Conservation (phyloP, 2,888 invertebrate genomes). For the Hirtodrosophila cameraria region DNA sequence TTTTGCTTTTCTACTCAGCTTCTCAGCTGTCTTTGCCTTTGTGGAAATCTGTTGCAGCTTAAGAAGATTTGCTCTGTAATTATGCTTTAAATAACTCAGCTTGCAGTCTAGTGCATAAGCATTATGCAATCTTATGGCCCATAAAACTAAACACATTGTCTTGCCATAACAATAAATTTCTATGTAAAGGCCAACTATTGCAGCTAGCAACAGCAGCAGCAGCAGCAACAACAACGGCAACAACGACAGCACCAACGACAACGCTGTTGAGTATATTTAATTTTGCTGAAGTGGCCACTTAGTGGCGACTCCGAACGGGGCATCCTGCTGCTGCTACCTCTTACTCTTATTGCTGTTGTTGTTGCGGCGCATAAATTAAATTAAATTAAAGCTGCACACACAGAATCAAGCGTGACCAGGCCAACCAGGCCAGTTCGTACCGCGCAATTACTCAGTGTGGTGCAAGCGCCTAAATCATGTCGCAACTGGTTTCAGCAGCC, state of each 20-base stretch:
- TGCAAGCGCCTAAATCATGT: conserved; percentile 68
- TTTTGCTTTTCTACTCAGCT: too few relatives aligned
- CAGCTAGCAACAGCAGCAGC: conserved; percentile 30
- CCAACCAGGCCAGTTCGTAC: conserved; percentile 21
- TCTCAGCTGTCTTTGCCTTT: conserved; percentile 5
- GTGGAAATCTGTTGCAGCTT: conserved; percentile 11
- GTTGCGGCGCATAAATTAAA: conserved; percentile 68
- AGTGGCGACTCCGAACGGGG: conserved; percentile 51
- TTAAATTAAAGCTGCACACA: conserved; percentile 69
- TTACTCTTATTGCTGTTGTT: too few relatives aligned
- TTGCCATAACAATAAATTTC: conserved; percentile 72
- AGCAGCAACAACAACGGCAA: conserved; percentile 29
- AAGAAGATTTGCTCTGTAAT: conserved; percentile 64
- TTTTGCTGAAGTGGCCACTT: conserved; percentile 75
- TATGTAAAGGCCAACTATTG: conserved; percentile 44
- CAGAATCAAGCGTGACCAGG: conserved; percentile 37
- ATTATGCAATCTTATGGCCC: conserved; percentile 61
- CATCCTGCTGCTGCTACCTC: conserved; percentile 22
- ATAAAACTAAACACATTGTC: conserved; percentile 73
- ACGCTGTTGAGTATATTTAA: conserved; percentile 65
- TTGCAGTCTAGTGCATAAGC: conserved; percentile 52
- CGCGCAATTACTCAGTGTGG: conserved; percentile 71
- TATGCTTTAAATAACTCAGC: conserved; percentile 71
- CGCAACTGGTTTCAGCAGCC: conserved; percentile 32
- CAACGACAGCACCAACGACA: conserved; percentile 41